These are phyloP conservation scores for Drosophila meridionalis DNA, from an alignment of 2,888 invertebrate species.

Conservation along the genomic window DNA sequence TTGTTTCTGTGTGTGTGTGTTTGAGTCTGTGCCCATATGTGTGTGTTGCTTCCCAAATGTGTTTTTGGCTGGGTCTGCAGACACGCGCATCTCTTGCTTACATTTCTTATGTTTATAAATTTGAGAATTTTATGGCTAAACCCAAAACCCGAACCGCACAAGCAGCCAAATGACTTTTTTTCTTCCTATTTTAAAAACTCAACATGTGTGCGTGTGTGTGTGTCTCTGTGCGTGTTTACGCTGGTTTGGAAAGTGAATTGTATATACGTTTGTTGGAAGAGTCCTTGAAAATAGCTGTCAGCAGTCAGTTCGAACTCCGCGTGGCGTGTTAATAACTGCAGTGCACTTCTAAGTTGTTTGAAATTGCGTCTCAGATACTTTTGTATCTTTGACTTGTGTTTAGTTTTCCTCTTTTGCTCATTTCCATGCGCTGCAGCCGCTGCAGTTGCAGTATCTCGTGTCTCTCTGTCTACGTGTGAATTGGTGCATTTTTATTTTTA, in stretches of 20 bases:
- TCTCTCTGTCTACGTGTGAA: conserved; percentile 30
- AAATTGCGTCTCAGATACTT: conserved; percentile 64
- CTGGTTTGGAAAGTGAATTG: conserved; percentile 30
- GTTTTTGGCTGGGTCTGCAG: conserved; percentile 52
- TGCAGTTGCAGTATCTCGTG: conserved; percentile 23
- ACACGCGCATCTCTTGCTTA: conserved; percentile 66
- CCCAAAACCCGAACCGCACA: conserved; percentile 37
- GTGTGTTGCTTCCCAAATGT: conserved; percentile 67
- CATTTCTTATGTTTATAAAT: conserved; percentile 68
- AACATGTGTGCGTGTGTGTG: conserved; percentile 12
- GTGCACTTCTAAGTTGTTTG: conserved; percentile 53
- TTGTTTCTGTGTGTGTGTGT: conserved; percentile 19
- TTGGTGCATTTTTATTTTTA: conserved; percentile 58
- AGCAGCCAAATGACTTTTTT: conserved; percentile 21
- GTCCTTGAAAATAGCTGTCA: conserved; percentile 73
- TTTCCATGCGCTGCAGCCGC: neutral
- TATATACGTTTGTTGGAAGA: conserved; percentile 13
- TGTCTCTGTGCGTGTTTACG: conserved; percentile 16
- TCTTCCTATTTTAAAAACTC: conserved; percentile 37
- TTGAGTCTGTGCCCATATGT: conserved; percentile 7
- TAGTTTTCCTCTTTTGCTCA: conserved; percentile 14
- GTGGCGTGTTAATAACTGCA: conserved; percentile 69
- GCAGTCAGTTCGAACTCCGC: conserved; percentile 41
- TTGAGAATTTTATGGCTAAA: conserved; percentile 68
- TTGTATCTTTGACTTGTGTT: conserved; percentile 63